Percentiles rank a stretch among this genome's conserved stretches.
Evolutionary conservation across 2,113 vertebrate species (phyloP).

Genomic region (Phaethornis superciliosus): DNA sequence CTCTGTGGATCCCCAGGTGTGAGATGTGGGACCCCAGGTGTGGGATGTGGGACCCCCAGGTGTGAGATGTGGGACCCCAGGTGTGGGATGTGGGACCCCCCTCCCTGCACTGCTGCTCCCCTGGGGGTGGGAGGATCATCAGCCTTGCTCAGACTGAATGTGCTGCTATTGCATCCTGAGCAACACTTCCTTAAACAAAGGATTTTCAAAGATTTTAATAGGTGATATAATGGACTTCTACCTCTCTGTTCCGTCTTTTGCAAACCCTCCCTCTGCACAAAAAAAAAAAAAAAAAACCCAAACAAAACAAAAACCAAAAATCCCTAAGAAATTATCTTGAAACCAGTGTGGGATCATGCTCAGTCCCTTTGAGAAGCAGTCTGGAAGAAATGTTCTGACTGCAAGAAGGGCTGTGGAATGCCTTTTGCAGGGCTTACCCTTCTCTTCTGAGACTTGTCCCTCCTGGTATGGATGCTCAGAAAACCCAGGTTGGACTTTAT

Average conservation of each 20-base stretch:
- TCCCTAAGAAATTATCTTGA: not conserved
- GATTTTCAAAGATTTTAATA: not conserved
- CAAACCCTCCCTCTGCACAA: not conserved
- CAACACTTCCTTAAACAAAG: not conserved
- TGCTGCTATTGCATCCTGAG: not conserved
- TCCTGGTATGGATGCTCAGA: not conserved
- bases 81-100: not conserved
- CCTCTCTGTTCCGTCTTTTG: not conserved
- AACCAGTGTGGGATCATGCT: not conserved
- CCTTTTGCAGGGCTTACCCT: not conserved
- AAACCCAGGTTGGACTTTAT: not conserved
- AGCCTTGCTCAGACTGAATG: accelerated
- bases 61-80: not conserved
- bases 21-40: not conserved
- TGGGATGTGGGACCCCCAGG: not conserved
- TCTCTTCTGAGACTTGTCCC: not conserved
- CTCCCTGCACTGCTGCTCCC: accelerated
- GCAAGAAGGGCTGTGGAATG: not conserved
- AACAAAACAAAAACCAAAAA: not conserved
- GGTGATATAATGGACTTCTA: not conserved
- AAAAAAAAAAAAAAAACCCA: not conserved
- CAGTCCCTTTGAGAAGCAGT: not conserved
- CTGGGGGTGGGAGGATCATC: accelerated
- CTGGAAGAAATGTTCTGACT: not conserved
- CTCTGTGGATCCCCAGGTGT: accelerated